Evolutionary conservation across 2,888 invertebrate species (phyloP), one percentile per base, ranked within the genome.

Genomic region (Elegia similella): DNA sequence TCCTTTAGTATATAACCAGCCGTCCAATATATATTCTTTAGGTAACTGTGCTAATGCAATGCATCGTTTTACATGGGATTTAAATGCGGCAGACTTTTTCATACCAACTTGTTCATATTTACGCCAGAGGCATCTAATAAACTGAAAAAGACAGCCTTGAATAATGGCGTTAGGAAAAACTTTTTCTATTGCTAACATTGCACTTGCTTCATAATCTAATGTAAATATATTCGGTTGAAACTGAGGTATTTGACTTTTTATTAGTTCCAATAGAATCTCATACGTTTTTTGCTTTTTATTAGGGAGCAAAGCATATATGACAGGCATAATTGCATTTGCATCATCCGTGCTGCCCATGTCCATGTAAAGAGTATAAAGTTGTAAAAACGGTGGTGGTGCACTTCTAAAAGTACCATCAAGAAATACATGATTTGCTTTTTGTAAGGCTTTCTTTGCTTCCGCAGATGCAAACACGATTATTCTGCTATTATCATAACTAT

Each of bases 221-320:
- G 59, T 59, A 30, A 42, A 52, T 52, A 42, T 42, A 42, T 56
- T 52, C 46, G 59, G 59, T 43, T 55, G 17, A 55, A 59, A 59
- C 34, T 42, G 17, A 16, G 57, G 55, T 29, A 60, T 47, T 50
- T 57, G 57, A 46, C 57, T 57, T 57, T 52, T 55, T 52, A 57
- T 30, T 46, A n/a, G n/a, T n/a, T n/a, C n/a, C n/a, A n/a, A n/a
- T 30, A 60, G 42, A 34, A 52, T 57, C 44, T 59, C 53, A 34
- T 57, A 55, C 8, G 59, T 60, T 42, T 46, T 60, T 55, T 59
- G 56, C 44, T 52, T 55, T 43, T 60, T 57, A 46, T 60, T 46
- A 5, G 57, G 55, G 15, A 57, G 42, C 44, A n/a, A n/a, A n/a
- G n/a, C n/a, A n/a, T n/a, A n/a, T n/a, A n/a, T n/a, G n/a, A n/a